Evolutionary conservation across 2,888 invertebrate species (phyloP).

Genomic region (Acronicta leporina): DNA sequence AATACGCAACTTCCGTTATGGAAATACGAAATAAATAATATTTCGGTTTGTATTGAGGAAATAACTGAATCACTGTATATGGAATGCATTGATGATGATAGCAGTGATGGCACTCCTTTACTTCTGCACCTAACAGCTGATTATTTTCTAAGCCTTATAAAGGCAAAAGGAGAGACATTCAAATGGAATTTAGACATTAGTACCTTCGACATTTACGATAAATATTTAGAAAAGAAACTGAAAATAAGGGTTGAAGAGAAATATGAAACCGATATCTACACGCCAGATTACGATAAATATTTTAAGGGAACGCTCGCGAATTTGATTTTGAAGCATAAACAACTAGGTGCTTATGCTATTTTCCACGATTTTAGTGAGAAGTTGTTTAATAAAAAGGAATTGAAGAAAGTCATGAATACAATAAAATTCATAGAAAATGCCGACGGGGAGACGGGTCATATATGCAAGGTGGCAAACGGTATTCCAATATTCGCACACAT

Average conservation of each 20-base stretch:
- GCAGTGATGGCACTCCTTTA: conserved; percentile 23
- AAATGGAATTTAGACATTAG: conserved; percentile 29
- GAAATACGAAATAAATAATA: not conserved
- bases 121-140: conserved; percentile 34
- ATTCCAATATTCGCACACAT: conserved; percentile 34
- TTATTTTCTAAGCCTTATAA: conserved; percentile 29
- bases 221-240: conserved; percentile 35
- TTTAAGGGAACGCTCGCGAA: conserved; percentile 31
- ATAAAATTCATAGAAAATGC: conserved; percentile 20
- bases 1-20: conserved; percentile 6
- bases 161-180: not conserved
- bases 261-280: conserved; percentile 2
- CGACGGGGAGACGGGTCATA: conserved; percentile 33
- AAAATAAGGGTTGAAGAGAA: conserved; percentile 40
- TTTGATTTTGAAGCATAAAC: conserved; percentile 33
- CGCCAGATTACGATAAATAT: conserved; percentile 2
- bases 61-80: no score
- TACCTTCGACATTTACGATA: conserved; percentile 31
- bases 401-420: conserved; percentile 1
- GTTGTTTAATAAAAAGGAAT: conserved; percentile 19
- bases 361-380: conserved; percentile 1
- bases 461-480: conserved; percentile 24
- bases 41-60: not conserved
- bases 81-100: not conserved
- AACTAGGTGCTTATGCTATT: conserved; percentile 34